Evolutionary conservation across 2,797 vertebrate genomes (phyloP).

Genomic region (Novumbra hubbsi): DNA sequence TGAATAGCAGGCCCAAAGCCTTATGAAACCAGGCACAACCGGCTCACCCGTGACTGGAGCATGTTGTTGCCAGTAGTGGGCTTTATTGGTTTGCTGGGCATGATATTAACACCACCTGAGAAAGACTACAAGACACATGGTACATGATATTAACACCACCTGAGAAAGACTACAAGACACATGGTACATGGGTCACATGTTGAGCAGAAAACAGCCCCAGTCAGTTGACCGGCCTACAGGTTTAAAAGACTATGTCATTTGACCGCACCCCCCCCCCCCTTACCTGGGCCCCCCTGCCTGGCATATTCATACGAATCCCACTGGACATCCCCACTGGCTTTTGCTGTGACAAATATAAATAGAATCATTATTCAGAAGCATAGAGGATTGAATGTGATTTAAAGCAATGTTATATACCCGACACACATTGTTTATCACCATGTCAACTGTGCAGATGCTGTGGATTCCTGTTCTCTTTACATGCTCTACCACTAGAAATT

Average conservation of each 20-base stretch:
- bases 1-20: too few species aligned
- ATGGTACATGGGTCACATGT: not conserved
- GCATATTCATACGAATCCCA: slow-evolving; percentile 61
- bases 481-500: too few species aligned
- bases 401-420: too few species aligned
- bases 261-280: too few species aligned
- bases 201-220: not conserved
- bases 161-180: slow-evolving; percentile 48
- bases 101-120: slow-evolving; percentile 71
- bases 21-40: not conserved
- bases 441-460: not conserved
- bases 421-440: not conserved
- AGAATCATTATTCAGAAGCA: not conserved
- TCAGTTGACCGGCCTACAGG: not conserved
- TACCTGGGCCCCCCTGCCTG: slow-evolving; percentile 57
- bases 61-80: slow-evolving; percentile 77
- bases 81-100: slow-evolving; percentile 87
- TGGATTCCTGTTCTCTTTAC: too few species aligned
- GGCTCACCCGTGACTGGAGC: slow-evolving; percentile 67
- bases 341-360: slow-evolving; percentile 63
- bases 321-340: slow-evolving; percentile 66
- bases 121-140: slow-evolving; percentile 52
- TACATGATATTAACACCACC: slow-evolving; percentile 75
- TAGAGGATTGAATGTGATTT: not conserved
- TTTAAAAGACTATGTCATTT: too few species aligned